Percentiles rank a stretch among this genome's conserved stretches.
Evolutionary conservation across 2,888 invertebrate genomes (phyloP).

Genomic region (Brenthis daphne): DNA sequence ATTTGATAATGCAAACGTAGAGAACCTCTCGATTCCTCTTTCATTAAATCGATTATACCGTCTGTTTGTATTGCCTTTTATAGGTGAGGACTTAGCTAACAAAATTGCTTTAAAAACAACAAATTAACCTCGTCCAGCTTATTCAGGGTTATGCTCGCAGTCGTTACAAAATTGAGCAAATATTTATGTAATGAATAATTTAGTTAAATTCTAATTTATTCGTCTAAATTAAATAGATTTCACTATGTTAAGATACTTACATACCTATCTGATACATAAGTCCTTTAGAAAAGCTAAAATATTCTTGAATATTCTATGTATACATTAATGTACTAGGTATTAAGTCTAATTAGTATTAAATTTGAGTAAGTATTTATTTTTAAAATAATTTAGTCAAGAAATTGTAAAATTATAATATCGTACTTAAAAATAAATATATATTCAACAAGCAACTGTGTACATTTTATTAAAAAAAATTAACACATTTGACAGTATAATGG

Average conservation of each 20-base stretch:
- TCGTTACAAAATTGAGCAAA: constrained; percentile 3
- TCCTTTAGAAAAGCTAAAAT: too few relatives aligned
- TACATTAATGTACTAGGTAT: neutral
- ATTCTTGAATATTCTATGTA: neutral
- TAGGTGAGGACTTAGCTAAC: constrained; percentile 66
- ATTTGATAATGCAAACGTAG: constrained; percentile 71
- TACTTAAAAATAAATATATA: too few relatives aligned
- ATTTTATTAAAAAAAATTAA: neutral
- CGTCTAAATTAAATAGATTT: too few relatives aligned
- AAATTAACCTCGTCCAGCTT: constrained; percentile 44
- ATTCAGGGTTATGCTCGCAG: constrained; percentile 23
- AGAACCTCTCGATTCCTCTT: constrained; percentile 70
- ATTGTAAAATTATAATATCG: too few relatives aligned
- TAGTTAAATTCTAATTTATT: neutral
- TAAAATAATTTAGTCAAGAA: too few relatives aligned
- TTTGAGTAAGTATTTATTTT: too few relatives aligned
- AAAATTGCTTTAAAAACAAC: constrained; percentile 71
- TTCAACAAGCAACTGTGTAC: neutral
- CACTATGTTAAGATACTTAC: too few relatives aligned
- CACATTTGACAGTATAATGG: constrained; percentile 45
- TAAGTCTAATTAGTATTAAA: neutral
- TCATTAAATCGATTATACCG: constrained; percentile 75
- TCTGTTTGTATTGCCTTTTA: constrained; percentile 68
- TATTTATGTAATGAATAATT: constrained; percentile 14
- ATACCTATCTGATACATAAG: too few relatives aligned